A percentile compares a stretch with the other conserved stretches of the same genome.
These are phyloP conservation scores for Zelostemma sp. DNA, from an alignment of 1,140 invertebrate genomes.

Conservation along the genomic window DNA sequence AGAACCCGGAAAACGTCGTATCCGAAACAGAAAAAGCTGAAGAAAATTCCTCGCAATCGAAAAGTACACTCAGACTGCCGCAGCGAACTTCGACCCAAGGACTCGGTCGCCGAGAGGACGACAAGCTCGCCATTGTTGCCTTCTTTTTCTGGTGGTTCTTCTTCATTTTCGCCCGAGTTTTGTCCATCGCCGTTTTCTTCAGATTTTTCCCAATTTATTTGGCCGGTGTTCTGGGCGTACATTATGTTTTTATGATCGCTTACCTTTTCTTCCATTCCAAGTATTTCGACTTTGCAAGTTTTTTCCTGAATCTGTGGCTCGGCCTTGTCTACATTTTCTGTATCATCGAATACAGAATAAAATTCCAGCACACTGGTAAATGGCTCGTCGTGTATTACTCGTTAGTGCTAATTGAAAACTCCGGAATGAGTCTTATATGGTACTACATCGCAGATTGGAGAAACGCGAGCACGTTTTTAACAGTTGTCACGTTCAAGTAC, in stretches of 20 bases:
- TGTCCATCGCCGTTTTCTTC: constrained; percentile 78
- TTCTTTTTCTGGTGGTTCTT: constrained; percentile 80
- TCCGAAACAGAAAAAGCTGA: constrained; percentile 16
- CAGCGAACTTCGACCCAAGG: constrained; percentile 52
- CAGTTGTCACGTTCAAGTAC: constrained; percentile 47
- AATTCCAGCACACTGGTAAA: constrained; percentile 77
- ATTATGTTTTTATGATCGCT: constrained; percentile 74
- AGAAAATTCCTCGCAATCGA: no score
- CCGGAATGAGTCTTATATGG: constrained; percentile 76
- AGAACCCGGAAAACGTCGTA: constrained; percentile 23
- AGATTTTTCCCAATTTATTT: constrained; percentile 75
- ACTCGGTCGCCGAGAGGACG: constrained; percentile 77
- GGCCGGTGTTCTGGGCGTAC: constrained; percentile 71
- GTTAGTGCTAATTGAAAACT: constrained; percentile 76
- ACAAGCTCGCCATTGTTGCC: constrained; percentile 75
- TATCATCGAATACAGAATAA: constrained; percentile 81
- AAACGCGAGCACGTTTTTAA: constrained; percentile 61
- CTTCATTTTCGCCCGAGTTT: constrained; percentile 76
- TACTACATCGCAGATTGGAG: constrained; percentile 71
- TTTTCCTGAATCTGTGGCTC: constrained; percentile 75
- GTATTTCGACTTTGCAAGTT: constrained; percentile 70
- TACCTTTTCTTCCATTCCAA: constrained; percentile 73
- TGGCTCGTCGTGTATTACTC: constrained; percentile 77
- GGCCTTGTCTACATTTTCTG: constrained; percentile 80
- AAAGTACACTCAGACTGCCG: no score